Base-by-base conservation (phyloP, 2,888 invertebrate genomes). In the Cantharis nigra region DNA sequence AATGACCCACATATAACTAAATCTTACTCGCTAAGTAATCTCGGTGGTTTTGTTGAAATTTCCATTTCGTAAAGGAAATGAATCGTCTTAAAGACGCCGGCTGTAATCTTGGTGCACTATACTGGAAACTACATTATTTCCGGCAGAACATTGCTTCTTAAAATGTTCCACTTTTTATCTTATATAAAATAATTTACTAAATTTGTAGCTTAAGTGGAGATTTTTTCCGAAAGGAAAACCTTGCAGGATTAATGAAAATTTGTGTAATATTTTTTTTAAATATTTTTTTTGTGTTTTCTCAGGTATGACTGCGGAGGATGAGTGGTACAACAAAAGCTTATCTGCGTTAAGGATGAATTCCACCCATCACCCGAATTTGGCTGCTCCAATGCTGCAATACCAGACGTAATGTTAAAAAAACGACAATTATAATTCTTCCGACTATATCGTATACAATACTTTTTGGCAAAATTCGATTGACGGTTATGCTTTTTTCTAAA, bases 261-360 rank as follows among this genome's bases (percentile, higher is more conserved):
- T 23, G 1, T 20, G 20, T 3, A 3, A 3, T n/a, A 26, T 26
- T 26, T 5, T 9, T 26, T 26, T 26, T 26, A 9, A 9, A 26
- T 1, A 18, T 64, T 18, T 13, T 49, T 49, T n/a, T 49, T 9
- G n/a, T 33, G 78, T 81, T 78, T 72, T 89, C 87, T 63, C 90
- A 97, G 97, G 96, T 84, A 97, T 97, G 96, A 95, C 94, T 83
- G 94, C 96, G 70, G 96, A 96, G 88, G 98, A 96, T 88, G 98
- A 98, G 90, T 98, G 98, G 98, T 98, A 98, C 92, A 98, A 98
- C 91, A 98, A 98, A 91, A 97, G 97, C 86, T 92, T 98, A 86
- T 98, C 98, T 78, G 98, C 98, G 74, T 92, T 98, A 84, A 93
- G 98, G 89, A 98, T 98, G 98, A 98, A 98, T 91, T 94, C 95